phyloP scores from a whole-genome alignment of 2,888 invertebrate genomes.

The Drosophila multiciliata region DNA sequence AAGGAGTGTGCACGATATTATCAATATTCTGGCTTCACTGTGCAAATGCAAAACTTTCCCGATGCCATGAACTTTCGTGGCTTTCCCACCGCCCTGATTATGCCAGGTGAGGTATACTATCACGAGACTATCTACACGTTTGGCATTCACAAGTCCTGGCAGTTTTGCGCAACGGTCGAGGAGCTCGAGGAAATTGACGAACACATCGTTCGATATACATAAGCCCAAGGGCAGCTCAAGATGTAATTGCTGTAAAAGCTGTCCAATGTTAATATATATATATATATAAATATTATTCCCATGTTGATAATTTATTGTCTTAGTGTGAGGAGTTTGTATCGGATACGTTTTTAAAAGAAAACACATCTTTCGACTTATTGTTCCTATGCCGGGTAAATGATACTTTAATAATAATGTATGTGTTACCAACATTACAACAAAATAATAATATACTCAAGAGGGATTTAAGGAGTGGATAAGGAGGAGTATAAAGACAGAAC shows the following conservation, averaged over 20 bases:
- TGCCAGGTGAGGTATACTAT: slow-evolving; percentile 90
- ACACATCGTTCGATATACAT: slow-evolving; percentile 41
- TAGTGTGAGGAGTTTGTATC: neutral
- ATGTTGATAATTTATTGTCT: neutral
- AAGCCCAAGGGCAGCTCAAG: neutral
- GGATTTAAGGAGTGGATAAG: too few species aligned
- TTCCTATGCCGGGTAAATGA: neutral
- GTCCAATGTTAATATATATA: neutral
- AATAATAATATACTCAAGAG: neutral
- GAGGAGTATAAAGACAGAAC: neutral
- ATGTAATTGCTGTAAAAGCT: neutral
- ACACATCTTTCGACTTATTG: neutral
- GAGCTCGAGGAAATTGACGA: slow-evolving; percentile 40
- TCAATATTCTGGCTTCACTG: slow-evolving; percentile 92
- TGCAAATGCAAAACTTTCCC: slow-evolving; percentile 96
- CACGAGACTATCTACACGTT: slow-evolving; percentile 85
- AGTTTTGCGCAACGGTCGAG: slow-evolving; percentile 54
- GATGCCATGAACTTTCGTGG: slow-evolving; percentile 93
- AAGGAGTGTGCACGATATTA: slow-evolving; percentile 90
- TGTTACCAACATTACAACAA: neutral
- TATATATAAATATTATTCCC: neutral
- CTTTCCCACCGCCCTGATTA: slow-evolving; percentile 90
- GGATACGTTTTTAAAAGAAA: neutral
- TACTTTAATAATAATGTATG: neutral
- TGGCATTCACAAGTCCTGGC: slow-evolving; percentile 58